Base-by-base conservation (phyloP, 1,140 invertebrate genomes). In the Drosophila chauvacae region DNA sequence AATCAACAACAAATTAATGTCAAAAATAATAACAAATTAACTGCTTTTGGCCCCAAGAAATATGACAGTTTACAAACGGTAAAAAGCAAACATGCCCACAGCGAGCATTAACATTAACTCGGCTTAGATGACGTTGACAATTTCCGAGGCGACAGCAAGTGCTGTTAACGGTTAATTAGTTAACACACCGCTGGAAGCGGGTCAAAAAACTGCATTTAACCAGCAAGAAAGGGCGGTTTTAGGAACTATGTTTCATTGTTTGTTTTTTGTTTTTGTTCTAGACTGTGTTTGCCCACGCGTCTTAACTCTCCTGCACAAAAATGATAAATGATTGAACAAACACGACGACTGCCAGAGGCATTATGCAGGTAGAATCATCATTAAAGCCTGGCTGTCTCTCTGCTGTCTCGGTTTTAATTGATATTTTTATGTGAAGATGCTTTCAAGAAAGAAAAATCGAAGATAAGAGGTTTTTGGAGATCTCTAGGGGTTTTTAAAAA, bases 11-110 rank as follows among this genome's bases (percentile, higher is more conserved):
- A 79, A 86, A 81, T 81, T 69, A 71, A 86, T 81, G 74, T 81
- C 74, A 71, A 86, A 86, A 87, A 81, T 82, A 86, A 78, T 69
- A 86, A 86, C 82, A 86, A 87, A 86, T 86, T 86, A 81, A 80
- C 74, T 63, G 58, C 47, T 42, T 56, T 51, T 51, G 56, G 33
- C 37, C 47, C 56, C 53, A 59, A 56, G 51, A 85, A 71, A 86
- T 81, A 81, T 86, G 82, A 86, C 69, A 82, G 58, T 56, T 81
- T 66, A 68, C 82, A 75, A 85, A 86, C 82, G 82, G 78, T 86
- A 81, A 86, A 85, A 81, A 53, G 7, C 9, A n/a, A 58, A 50
- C 18, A 37, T 85, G 68, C 57, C 18, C 51, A 51, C 60, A 59
- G 42, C 50, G 71, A 23, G 33, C 51, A 50, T 62, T 55, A 61